Evolutionary conservation across 1,140 invertebrate genomes (phyloP).

Genomic region (Atta texana): DNA sequence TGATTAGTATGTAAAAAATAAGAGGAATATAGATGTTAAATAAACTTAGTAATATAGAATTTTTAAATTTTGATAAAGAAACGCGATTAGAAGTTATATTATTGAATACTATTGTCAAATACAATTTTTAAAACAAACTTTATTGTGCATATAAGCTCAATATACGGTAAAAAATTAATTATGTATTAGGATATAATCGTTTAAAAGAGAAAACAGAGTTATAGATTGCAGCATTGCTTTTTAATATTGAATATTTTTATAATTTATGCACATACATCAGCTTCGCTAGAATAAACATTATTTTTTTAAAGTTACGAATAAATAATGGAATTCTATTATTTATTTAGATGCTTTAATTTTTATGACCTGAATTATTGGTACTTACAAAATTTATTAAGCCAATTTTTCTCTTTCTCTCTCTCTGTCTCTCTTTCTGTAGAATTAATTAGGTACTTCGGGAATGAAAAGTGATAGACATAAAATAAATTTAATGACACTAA

Average conservation of each 20-base stretch:
- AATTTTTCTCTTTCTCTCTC: no score
- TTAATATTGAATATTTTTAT: background rate
- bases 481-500: conserved; percentile 3
- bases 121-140: background rate
- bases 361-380: background rate
- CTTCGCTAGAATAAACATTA: background rate
- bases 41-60: no score
- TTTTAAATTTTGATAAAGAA: no score
- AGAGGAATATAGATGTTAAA: no score
- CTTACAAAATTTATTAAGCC: background rate
- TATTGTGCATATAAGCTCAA: background rate
- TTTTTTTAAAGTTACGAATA: background rate
- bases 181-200: background rate
- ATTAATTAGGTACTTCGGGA: background rate
- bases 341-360: background rate
- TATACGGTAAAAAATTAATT: background rate
- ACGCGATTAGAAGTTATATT: background rate
- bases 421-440: no score
- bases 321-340: background rate
- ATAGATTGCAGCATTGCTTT: background rate
- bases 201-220: background rate
- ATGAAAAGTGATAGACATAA: background rate
- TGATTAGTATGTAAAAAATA: no score
- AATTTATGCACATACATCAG: background rate
- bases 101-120: background rate